Conservation (phyloP, 64 coral and sea anemone species). For the Stichodactyla helianthus region DNA sequence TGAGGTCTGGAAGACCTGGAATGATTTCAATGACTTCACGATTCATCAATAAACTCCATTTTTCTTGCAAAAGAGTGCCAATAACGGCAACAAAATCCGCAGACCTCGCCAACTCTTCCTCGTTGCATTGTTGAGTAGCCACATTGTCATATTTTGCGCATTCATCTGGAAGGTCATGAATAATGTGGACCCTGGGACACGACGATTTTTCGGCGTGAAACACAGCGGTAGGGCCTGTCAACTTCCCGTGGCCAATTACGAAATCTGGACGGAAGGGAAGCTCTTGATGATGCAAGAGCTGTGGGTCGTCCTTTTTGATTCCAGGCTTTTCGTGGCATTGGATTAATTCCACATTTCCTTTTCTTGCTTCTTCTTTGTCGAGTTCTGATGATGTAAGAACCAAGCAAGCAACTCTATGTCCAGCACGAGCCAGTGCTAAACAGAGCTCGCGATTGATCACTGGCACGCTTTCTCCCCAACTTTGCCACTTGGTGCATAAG, state of each 20-base stretch:
- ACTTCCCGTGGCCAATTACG: slow-evolving; percentile 47
- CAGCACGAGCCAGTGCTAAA: slow-evolving; percentile 22
- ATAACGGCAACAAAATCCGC: slow-evolving; percentile 62
- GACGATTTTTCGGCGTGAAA: slow-evolving; percentile 20
- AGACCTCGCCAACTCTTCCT: slow-evolving; percentile 24
- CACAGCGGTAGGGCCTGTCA: slow-evolving; percentile 51
- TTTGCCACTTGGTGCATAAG: slow-evolving; percentile 28
- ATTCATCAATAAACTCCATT: slow-evolving; percentile 55
- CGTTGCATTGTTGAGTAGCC: background rate
- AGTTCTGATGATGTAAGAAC: slow-evolving; percentile 28
- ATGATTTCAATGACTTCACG: slow-evolving; percentile 44
- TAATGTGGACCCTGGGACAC: slow-evolving; percentile 45
- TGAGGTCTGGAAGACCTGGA: slow-evolving; percentile 40
- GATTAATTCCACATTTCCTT: slow-evolving; percentile 37
- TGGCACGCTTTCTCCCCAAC: slow-evolving; percentile 28
- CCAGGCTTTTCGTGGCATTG: slow-evolving; percentile 8
- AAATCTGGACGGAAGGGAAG: slow-evolving; percentile 54
- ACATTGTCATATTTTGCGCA: background rate
- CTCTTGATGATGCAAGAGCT: background rate
- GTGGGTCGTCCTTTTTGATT: background rate
- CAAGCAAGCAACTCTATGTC: slow-evolving; percentile 45
- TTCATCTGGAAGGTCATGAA: slow-evolving; percentile 34
- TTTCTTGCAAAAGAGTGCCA: slow-evolving; percentile 38
- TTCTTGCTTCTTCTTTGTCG: slow-evolving; percentile 45
- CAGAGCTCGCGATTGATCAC: slow-evolving; percentile 33